Conservation (phyloP, 2,797 vertebrate species). For the Danio jaintianensis region DNA sequence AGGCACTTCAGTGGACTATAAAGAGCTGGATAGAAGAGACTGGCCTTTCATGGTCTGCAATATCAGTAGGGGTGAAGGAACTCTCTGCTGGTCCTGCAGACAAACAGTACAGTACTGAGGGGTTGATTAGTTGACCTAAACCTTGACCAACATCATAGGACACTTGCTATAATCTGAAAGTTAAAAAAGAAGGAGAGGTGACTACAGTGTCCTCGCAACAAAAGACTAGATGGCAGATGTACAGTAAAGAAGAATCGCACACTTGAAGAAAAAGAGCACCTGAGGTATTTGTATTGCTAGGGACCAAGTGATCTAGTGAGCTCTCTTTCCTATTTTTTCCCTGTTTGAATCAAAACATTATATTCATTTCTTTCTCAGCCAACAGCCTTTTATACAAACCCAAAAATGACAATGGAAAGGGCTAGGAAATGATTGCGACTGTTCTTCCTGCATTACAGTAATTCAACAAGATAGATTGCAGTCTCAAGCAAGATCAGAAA, state of each 20-base stretch:
- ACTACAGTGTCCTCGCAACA: constrained; percentile 29
- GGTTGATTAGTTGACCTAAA: constrained; percentile 79
- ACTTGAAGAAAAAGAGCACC: constrained; percentile 38
- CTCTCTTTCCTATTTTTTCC: constrained; percentile 45
- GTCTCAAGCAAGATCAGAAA: constrained; percentile 66
- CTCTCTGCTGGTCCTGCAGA: constrained; percentile 67
- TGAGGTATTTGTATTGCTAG: constrained; percentile 46
- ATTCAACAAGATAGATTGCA: constrained; percentile 70
- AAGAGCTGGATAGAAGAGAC: constrained; percentile 77
- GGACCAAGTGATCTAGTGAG: constrained; percentile 44
- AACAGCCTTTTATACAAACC: constrained; percentile 63
- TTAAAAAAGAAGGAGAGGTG: constrained; percentile 50
- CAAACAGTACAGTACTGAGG: constrained; percentile 71
- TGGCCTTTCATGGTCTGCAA: constrained; percentile 78
- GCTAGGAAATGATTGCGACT: constrained; percentile 66
- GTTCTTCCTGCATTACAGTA: constrained; percentile 65
- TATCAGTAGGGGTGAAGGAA: constrained; percentile 77
- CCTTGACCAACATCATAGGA: constrained; percentile 65
- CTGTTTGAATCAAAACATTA: constrained; percentile 49
- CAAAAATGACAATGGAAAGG: constrained; percentile 57
- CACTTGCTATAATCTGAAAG: constrained; percentile 54
- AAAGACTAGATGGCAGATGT: constrained; percentile 41
- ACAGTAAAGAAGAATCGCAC: constrained; percentile 1
- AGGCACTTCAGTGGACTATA: too few species aligned
- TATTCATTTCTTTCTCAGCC: constrained; percentile 57